Base-by-base conservation (phyloP, 2,888 invertebrate genomes). In the Ophonus ardosiacus region DNA sequence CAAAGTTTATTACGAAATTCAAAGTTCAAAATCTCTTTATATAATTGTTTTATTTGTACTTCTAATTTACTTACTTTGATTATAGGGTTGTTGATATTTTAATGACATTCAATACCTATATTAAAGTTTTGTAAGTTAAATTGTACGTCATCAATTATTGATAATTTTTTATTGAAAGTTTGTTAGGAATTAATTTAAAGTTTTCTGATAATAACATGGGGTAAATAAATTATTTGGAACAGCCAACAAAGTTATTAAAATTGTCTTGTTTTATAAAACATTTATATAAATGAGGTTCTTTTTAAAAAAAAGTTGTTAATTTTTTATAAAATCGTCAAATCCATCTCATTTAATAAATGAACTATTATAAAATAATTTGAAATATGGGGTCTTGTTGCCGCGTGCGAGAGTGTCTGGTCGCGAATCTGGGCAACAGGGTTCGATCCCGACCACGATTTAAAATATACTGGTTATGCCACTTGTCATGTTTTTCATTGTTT, bases 241-340 rank as follows among this genome's bases (percentile, higher is more conserved):
- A 38, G 80, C 88, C 89, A 87, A 57, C 81, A 76, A 65, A 18
- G 61, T 76, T 68, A 74, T 74, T 21, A 21, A 21, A 21, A 3
- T 3, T 21, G 21, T 21, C 21, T 21, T 21, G 21, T n/a, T n/a
- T n/a, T n/a, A n/a, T n/a, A n/a, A n/a, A n/a, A n/a, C n/a, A n/a
- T n/a, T n/a, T n/a, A n/a, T n/a, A n/a, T n/a, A n/a, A n/a, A n/a
- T n/a, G n/a, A n/a, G n/a, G n/a, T n/a, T n/a, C n/a, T n/a, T n/a
- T n/a, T n/a, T n/a, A n/a, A n/a, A n/a, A n/a, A n/a, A n/a, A n/a
- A n/a, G n/a, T n/a, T n/a, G n/a, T n/a, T n/a, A n/a, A n/a, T n/a
- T n/a, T n/a, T n/a, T n/a, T n/a, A n/a, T n/a, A n/a, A n/a, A n/a
- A n/a, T n/a, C n/a, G n/a, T n/a, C n/a, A n/a, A n/a, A n/a, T n/a